A percentile compares a stretch with the other conserved stretches of the same genome.
These are phyloP conservation scores for Phrixothrix hirtus DNA, from an alignment of 2,888 invertebrate species.

Conservation along the genomic window DNA sequence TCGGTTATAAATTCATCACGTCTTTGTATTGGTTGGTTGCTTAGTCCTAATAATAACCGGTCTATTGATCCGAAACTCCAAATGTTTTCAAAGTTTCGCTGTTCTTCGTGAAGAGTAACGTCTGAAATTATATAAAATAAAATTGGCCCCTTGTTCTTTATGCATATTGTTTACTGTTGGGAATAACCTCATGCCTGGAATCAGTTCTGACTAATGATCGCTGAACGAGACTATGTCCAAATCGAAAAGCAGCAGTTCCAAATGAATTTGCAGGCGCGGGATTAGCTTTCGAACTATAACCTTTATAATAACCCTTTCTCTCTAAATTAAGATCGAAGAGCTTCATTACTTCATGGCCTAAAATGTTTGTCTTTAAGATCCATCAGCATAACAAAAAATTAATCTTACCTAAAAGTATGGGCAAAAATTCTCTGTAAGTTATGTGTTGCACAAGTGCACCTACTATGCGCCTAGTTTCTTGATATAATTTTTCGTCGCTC, in stretches of 20 bases:
- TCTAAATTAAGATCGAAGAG: slow-evolving; percentile 74
- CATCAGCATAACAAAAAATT: no score
- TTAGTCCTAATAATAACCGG: slow-evolving; percentile 74
- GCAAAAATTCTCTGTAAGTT: slow-evolving; percentile 81
- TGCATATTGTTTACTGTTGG: slow-evolving; percentile 66
- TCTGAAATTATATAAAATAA: slow-evolving; percentile 59
- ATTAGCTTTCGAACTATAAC: slow-evolving; percentile 71
- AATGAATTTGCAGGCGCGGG: slow-evolving; percentile 79
- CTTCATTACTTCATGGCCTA: slow-evolving; percentile 72
- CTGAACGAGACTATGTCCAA: slow-evolving; percentile 86
- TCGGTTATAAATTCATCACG: slow-evolving; percentile 81
- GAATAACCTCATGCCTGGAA: slow-evolving; percentile 67
- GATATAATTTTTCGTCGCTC: slow-evolving; percentile 86
- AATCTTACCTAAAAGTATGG: slow-evolving; percentile 70
- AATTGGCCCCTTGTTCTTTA: not conserved
- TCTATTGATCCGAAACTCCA: slow-evolving; percentile 81
- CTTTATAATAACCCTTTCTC: slow-evolving; percentile 69
- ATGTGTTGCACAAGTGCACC: slow-evolving; percentile 83
- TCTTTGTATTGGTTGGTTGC: slow-evolving; percentile 75
- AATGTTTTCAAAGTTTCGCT: slow-evolving; percentile 69
- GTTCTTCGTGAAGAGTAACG: slow-evolving; percentile 78
- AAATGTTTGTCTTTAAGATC: slow-evolving; percentile 24
- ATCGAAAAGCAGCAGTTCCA: slow-evolving; percentile 81
- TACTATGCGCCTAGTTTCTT: slow-evolving; percentile 81
- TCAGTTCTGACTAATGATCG: slow-evolving; percentile 75